Conservation (phyloP, 2,113 vertebrate species). For the Cathartes aura region DNA sequence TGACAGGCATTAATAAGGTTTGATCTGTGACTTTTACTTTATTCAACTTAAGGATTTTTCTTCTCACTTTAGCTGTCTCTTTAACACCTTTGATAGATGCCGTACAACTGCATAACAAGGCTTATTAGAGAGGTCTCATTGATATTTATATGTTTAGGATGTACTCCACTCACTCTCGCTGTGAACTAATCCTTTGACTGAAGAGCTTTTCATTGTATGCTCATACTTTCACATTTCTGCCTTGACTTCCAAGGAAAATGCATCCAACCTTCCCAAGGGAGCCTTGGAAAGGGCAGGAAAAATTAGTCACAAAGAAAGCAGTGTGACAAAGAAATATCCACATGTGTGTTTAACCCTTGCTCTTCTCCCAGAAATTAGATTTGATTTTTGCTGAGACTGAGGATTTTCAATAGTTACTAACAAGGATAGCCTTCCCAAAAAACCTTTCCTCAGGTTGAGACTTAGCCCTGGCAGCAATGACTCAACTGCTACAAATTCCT, state of each 20-base stretch:
- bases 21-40: slow-evolving; percentile 54
- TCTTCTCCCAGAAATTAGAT: neutral
- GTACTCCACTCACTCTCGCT: neutral
- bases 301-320: neutral
- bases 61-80: slow-evolving; percentile 3
- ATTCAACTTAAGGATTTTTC: neutral
- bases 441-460: neutral
- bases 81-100: slow-evolving; percentile 31
- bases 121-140: neutral
- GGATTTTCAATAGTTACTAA: neutral
- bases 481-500: neutral
- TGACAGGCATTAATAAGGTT: slow-evolving; percentile 39
- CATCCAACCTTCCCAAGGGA: neutral
- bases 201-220: neutral
- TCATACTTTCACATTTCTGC: neutral
- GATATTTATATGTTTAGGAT: slow-evolving; percentile 25
- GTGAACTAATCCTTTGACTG: slow-evolving; percentile 1
- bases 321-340: neutral
- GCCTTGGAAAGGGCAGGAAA: neutral
- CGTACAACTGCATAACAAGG: neutral
- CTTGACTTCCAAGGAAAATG: neutral
- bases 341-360: neutral
- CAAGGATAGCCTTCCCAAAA: neutral
- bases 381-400: neutral
- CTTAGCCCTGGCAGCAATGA: neutral